A percentile compares a stretch with the other conserved stretches of the same genome.
Conservation (phyloP, 2,113 vertebrate genomes). For the Galemys pyrenaicus region DNA sequence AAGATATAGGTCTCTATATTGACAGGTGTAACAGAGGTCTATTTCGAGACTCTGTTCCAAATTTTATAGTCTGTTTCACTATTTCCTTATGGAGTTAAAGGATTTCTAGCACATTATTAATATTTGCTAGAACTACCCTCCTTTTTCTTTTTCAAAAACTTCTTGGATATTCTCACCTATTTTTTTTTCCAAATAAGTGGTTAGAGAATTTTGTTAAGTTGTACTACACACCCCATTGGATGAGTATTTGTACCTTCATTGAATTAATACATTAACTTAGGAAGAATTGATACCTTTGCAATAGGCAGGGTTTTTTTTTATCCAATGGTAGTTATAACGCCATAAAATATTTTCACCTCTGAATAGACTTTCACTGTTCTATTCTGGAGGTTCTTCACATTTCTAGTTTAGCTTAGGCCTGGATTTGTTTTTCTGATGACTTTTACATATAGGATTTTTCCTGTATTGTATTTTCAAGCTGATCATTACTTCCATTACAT, state of each 20-base stretch:
- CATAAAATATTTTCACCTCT: constrained; percentile 53
- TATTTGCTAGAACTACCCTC: background rate
- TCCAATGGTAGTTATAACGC: background rate
- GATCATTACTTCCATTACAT: constrained; percentile 28
- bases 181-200: constrained; percentile 39
- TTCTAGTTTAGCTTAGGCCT: constrained; percentile 44
- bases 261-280: constrained; percentile 56
- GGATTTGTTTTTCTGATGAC: background rate
- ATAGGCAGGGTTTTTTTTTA: constrained; percentile 64
- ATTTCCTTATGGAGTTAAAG: background rate
- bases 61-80: background rate
- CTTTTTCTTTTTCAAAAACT: background rate
- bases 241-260: background rate
- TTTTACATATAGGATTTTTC: constrained; percentile 36
- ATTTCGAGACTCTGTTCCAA: background rate
- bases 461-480: constrained; percentile 31
- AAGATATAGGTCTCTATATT: no score
- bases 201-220: constrained; percentile 36
- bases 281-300: constrained; percentile 54
- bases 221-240: background rate
- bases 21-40: background rate
- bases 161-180: background rate
- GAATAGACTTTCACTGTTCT: background rate
- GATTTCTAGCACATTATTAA: background rate
- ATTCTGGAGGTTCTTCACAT: background rate